A percentile compares a stretch with the other conserved stretches of the same genome.
Conservation (phyloP, 53 echinoderm and acorn worm genomes). For the Paracentrotus lividus region DNA sequence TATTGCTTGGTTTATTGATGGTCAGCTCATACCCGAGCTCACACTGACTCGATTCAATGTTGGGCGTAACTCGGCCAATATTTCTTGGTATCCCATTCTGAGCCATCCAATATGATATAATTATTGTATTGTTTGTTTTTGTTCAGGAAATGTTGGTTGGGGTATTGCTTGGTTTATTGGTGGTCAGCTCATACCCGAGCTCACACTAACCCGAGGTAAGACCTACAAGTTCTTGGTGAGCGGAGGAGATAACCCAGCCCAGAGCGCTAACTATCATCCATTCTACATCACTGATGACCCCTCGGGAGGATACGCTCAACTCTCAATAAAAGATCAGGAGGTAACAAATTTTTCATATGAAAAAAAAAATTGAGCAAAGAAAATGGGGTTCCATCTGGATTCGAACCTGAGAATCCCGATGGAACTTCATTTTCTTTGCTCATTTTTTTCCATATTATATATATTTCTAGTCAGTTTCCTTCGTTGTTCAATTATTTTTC, state of each 20-base stretch:
- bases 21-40: slow-evolving; percentile 80
- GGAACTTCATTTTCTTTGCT: no score
- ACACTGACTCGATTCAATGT: slow-evolving; percentile 78
- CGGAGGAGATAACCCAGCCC: slow-evolving; percentile 78
- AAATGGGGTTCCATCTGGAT: no score
- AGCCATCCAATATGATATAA: no score
- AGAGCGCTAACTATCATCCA: slow-evolving; percentile 84
- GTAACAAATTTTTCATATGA: no score
- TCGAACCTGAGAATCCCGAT: no score
- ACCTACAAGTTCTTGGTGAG: slow-evolving; percentile 87
- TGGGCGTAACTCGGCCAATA: no score
- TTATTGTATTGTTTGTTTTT: background rate
- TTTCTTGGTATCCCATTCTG: no score
- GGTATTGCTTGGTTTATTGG: slow-evolving; percentile 91
- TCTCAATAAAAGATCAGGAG: slow-evolving; percentile 67
- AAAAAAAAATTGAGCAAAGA: no score
- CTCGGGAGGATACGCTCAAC: slow-evolving; percentile 81
- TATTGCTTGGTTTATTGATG: no score
- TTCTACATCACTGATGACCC: slow-evolving; percentile 92
- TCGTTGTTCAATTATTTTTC: no score
- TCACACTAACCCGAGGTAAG: slow-evolving; percentile 77
- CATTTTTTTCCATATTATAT: no score
- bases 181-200: slow-evolving; percentile 79
- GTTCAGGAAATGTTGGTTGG: slow-evolving; percentile 78
- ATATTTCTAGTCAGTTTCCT: no score